Evolutionary conservation across 2,113 vertebrate genomes (phyloP), one percentile per base, ranked within the genome.

Genomic region (Austrofundulus limnaeus): DNA sequence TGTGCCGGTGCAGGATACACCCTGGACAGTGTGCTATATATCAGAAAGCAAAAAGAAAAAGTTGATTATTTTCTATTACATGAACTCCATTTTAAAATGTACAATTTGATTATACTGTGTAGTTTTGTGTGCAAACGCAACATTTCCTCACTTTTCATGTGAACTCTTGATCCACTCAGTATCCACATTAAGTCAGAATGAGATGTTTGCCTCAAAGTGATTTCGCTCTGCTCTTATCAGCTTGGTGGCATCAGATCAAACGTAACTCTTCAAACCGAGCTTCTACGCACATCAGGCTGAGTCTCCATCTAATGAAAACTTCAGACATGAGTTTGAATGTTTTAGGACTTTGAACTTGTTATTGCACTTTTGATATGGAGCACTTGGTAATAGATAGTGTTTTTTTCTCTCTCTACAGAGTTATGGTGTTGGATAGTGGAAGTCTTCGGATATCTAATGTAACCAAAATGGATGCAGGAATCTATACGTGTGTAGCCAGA

Each of bases 361-460:
- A 16, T 53, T 53, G 1, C 38, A 61, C 41, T 38, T 31, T 46
- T 7, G 12, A 31, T 52, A 16, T 53, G 13, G 2, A 55, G 21
- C 11, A 13, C 14, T 13, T 37, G 51, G 23, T 48, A 38, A 55
- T 63, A 15, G 55, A 11, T 43, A 4, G 13, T 61, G 1, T 47
- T 52, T 69, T 75, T 14, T 53, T 37, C 34, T 23, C 25, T 46
- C 25, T 84, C 57, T 87, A 66, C 90, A 98, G 96, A 79, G 91
- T 95, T 58, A 92, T 89, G 0, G 70, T 98, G 46, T 37, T 96
- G 87, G 96, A 97, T 2, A 94, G 95, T 6, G 96, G 96, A 43
- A 96, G 94, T 85, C 94, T 98, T 14, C 85, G 95, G n/a, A 96
- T 98, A 70, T 79, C 93, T 66, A 98, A 96, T 1, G 94, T 97